phyloP scores from a whole-genome alignment of 2,113 vertebrate genomes.

The Lycocorax pyrrhopterus region DNA sequence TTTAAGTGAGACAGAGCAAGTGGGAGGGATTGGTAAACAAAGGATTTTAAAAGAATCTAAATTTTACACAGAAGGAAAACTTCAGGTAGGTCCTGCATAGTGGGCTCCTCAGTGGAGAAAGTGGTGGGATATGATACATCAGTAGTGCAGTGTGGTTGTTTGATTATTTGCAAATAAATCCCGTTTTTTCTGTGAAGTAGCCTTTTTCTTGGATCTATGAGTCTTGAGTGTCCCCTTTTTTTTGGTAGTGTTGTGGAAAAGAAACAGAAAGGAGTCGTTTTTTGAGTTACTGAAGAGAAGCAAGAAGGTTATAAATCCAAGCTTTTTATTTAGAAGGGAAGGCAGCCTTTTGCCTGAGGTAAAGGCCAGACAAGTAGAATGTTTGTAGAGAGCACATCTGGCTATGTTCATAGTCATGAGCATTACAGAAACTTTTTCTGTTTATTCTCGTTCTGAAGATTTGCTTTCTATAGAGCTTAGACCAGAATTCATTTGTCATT shows the following conservation, averaged over 20 bases:
- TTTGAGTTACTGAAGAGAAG: background rate
- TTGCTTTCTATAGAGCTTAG: background rate
- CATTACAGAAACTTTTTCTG: background rate
- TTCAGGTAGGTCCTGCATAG: rapidly evolving
- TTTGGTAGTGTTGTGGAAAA: background rate
- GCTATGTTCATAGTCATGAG: background rate
- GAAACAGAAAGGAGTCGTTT: background rate
- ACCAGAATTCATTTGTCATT: background rate
- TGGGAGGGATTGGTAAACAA: background rate
- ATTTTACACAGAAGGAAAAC: background rate
- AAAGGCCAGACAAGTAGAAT: background rate
- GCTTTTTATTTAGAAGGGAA: background rate
- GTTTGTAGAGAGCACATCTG: background rate
- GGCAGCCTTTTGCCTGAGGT: background rate
- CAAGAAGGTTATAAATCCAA: background rate
- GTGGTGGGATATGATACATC: background rate
- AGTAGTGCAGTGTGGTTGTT: background rate
- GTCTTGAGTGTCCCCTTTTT: background rate
- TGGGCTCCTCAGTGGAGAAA: background rate
- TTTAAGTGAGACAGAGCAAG: background rate
- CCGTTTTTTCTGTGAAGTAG: background rate
- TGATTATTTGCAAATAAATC: background rate
- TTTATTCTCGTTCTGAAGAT: background rate
- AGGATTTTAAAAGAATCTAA: background rate
- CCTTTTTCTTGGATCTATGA: background rate